Percentiles rank a stretch among this genome's conserved stretches.
Conservation (phyloP, 1,140 invertebrate species). For the Euwallacea similis region DNA sequence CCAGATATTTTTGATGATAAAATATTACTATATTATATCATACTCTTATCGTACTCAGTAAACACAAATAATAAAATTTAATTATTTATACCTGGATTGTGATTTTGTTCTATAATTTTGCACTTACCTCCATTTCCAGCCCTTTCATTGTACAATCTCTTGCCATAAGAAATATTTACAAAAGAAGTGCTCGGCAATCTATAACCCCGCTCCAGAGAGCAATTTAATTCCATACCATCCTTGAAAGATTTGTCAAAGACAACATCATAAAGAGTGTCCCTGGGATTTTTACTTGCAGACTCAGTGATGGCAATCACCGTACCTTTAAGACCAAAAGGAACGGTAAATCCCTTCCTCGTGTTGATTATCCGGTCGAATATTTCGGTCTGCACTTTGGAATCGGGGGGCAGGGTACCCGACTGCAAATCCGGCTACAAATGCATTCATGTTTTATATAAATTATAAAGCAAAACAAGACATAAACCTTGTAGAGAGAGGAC, state of each 20-base stretch:
- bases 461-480: not conserved
- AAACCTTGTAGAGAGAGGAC: conserved; percentile 71
- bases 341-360: conserved; percentile 70
- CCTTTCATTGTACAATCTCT: conserved; percentile 55
- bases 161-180: conserved; percentile 64
- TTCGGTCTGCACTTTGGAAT: conserved; percentile 64
- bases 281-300: conserved; percentile 54
- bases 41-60: too few relatives aligned
- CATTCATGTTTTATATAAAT: too few relatives aligned
- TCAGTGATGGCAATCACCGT: conserved; percentile 75
- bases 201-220: conserved; percentile 59
- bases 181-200: conserved; percentile 59
- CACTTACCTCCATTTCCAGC: conserved; percentile 44
- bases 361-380: conserved; percentile 85
- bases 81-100: too few relatives aligned
- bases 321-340: conserved; percentile 80
- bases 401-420: conserved; percentile 62
- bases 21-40: too few relatives aligned
- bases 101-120: too few relatives aligned
- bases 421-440: conserved; percentile 56
- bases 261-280: conserved; percentile 67
- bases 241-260: conserved; percentile 77
- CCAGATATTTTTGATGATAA: too few relatives aligned
- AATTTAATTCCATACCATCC: conserved; percentile 64
- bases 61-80: too few relatives aligned